Evolutionary conservation across 2,797 vertebrate species (phyloP).

Genomic region (Psittacula derbiana): DNA sequence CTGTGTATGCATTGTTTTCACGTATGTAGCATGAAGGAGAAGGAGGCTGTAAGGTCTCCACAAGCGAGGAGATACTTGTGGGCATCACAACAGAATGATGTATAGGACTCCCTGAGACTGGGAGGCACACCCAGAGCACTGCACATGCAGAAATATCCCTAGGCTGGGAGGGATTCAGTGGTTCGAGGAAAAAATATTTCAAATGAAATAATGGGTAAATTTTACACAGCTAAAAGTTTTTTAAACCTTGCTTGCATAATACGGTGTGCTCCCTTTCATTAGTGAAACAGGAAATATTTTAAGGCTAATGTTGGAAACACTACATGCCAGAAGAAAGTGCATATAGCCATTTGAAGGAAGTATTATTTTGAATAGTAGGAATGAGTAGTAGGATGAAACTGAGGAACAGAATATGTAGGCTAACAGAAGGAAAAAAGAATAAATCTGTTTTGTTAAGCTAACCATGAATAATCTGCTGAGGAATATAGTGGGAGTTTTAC

Average conservation of each 20-base stretch:
- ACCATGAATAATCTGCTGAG: background rate
- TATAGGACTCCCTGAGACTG: background rate
- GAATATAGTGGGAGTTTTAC: background rate
- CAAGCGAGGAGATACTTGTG: background rate
- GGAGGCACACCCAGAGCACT: background rate
- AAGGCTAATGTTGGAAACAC: background rate
- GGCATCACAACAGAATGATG: background rate
- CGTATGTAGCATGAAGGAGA: background rate
- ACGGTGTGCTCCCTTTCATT: background rate
- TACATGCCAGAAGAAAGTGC: background rate
- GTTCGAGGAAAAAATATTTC: background rate
- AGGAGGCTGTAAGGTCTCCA: background rate
- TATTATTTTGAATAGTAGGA: background rate
- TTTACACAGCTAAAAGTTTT: background rate
- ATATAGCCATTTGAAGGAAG: rapidly evolving
- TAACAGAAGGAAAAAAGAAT: background rate
- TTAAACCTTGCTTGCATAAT: background rate
- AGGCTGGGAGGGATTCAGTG: background rate
- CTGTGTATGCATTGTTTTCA: background rate
- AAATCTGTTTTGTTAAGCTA: background rate
- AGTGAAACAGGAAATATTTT: background rate
- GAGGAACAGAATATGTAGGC: background rate
- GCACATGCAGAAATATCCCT: background rate
- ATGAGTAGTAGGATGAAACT: background rate
- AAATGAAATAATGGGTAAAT: background rate